Base-by-base conservation (phyloP, 2,797 vertebrate species). In the Ibycter americanus region DNA sequence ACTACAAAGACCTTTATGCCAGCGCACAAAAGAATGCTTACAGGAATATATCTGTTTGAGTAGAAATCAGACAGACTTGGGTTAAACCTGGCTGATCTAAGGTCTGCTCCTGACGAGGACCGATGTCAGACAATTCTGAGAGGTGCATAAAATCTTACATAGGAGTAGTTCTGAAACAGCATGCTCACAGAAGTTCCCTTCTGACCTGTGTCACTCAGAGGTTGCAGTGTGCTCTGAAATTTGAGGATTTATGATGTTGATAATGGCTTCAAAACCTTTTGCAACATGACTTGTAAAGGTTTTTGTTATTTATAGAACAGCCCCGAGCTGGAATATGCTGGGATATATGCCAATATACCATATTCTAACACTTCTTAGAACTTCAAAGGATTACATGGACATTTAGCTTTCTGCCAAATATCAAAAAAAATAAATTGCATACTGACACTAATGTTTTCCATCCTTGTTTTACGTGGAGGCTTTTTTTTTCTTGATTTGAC, bases 381-480 rank as follows among this genome's bases (percentile, higher is more conserved):
- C 89, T 95, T 93, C 90, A 91, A 83, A 92, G 71, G n/a, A 67
- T 92, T 92, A 61, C 71, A 77, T 34, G 87, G 87, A 63, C 59
- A 20, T 91, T 87, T 55, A 87, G 65, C 67, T 90, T 95, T 74
- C 83, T 93, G 84, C 89, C 83, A 96, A 96, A 63, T 77, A 92
- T 11, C 78, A 92, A 81, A 87, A 87, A 95, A 97, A 95, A 87
- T 55, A 83, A 94, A 89, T 66, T 92, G 44, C 61, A 38, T 14
- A 8, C 71, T 85, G 93, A 89, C 38, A 44, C 19, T 74, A 49
- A 86, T 78, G 65, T 67, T 91, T 87, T 81, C 63, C 74, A 49
- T 91, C 81, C 67, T 77, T 73, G 20, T 94, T 79, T 90, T 47
- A 84, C 0, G 0, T 80, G 78, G 63, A 80, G 40, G 38, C 32